phyloP scores from a whole-genome alignment of 2,113 vertebrate genomes.

The Anolis sagrei region DNA sequence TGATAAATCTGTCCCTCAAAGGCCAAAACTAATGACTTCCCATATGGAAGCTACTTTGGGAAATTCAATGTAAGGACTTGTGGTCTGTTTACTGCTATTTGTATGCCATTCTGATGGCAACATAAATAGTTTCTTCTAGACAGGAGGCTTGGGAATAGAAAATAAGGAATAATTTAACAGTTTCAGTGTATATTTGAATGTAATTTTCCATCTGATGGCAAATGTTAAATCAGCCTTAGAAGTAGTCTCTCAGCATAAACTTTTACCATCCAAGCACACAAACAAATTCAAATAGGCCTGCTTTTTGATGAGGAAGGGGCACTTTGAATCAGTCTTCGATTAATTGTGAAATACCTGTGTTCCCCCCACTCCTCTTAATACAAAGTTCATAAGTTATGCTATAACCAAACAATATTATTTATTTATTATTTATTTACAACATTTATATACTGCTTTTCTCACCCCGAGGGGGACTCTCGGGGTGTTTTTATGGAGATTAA shows the following conservation, averaged over 20 bases:
- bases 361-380: conserved; percentile 10
- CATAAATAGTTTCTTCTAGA: conserved; percentile 71
- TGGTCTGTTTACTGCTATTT: conserved; percentile 69
- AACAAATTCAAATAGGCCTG: conserved; percentile 34
- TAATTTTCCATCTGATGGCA: conserved; percentile 76
- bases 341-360: conserved; percentile 60
- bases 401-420: background rate
- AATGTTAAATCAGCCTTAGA: conserved; percentile 71
- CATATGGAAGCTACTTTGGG: conserved; percentile 60
- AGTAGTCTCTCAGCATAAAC: conserved; percentile 70
- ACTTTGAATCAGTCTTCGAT: conserved; percentile 69
- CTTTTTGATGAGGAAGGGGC: conserved; percentile 41
- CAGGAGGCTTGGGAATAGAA: conserved; percentile 67
- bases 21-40: conserved; percentile 75
- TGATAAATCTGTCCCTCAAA: conserved; percentile 67
- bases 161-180: conserved; percentile 73
- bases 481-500: background rate
- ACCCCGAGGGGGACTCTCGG: too few relatives aligned
- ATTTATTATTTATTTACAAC: too few relatives aligned
- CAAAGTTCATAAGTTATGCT: background rate
- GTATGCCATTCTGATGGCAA: conserved; percentile 60
- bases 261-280: conserved; percentile 27
- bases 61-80: conserved; percentile 60
- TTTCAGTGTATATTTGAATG: conserved; percentile 71
- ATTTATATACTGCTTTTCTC: too few relatives aligned